These are phyloP conservation scores for Ridgeia piscesae DNA, from an alignment of 1,140 invertebrate genomes.

Conservation along the genomic window DNA sequence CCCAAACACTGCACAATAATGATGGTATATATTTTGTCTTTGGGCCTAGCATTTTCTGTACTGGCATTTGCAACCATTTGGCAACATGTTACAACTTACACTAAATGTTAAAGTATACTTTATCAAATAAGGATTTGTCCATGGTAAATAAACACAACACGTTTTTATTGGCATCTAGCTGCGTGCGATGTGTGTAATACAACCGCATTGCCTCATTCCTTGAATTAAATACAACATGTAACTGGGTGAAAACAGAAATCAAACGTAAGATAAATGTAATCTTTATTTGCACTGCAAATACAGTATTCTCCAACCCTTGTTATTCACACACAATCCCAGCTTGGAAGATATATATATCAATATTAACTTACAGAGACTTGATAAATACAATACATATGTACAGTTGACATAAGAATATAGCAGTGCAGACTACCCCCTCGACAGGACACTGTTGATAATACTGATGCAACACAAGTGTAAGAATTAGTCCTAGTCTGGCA, in stretches of 20 bases:
- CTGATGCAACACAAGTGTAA: neutral
- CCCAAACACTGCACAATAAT: no score
- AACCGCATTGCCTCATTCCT: neutral
- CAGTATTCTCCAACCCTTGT: neutral
- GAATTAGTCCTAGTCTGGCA: neutral
- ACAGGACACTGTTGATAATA: neutral
- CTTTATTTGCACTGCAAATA: conserved; percentile 6
- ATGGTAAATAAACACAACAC: neutral
- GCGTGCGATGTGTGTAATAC: neutral
- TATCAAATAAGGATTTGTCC: neutral
- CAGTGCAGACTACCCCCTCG: neutral
- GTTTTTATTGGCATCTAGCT: neutral
- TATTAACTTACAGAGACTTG: neutral
- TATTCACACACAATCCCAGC: neutral
- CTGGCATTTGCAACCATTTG: no score
- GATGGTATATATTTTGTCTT: no score
- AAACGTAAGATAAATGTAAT: neutral
- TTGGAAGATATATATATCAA: neutral
- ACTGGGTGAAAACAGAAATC: neutral
- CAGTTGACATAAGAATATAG: neutral
- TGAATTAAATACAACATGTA: neutral
- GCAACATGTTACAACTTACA: no score
- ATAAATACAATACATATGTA: neutral
- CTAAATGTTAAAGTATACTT: no score
- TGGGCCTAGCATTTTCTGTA: no score